Evolutionary conservation across 2,797 vertebrate species (phyloP).

Genomic region (Pristis pectinata): DNA sequence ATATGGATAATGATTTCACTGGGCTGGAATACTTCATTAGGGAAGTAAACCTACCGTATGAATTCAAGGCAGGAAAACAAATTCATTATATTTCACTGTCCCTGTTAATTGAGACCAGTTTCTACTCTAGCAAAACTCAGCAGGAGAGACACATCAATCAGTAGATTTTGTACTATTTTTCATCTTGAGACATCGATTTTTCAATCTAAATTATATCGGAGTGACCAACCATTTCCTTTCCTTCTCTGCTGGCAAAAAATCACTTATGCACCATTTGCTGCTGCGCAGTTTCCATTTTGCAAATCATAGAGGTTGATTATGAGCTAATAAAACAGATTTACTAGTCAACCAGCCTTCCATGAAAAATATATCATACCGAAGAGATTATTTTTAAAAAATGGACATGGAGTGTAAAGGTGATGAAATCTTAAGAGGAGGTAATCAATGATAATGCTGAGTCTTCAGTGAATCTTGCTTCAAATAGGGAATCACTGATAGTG

Average conservation of each 20-base stretch:
- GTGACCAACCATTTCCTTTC: neutral
- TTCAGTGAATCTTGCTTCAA: no score
- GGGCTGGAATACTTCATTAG: neutral
- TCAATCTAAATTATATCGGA: neutral
- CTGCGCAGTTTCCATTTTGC: neutral
- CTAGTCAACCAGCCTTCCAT: neutral
- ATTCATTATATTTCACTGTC: neutral
- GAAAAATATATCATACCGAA: neutral
- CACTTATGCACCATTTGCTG: neutral
- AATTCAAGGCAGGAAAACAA: neutral
- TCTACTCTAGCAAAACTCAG: neutral
- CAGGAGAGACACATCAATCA: neutral
- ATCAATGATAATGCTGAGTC: no score
- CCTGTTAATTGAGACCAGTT: neutral
- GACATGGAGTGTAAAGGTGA: no score
- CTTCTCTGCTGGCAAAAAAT: constrained; percentile 21
- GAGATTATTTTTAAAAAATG: neutral
- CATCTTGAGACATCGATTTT: constrained; percentile 24
- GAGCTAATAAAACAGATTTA: neutral
- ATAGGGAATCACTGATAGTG: no score
- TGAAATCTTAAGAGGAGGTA: no score
- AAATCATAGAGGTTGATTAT: neutral
- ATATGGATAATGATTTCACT: neutral
- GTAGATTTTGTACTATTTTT: neutral
- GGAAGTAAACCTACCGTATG: neutral